Evolutionary conservation across 2,113 vertebrate genomes (phyloP).

Genomic region (Balaenoptera acutorostrata): DNA sequence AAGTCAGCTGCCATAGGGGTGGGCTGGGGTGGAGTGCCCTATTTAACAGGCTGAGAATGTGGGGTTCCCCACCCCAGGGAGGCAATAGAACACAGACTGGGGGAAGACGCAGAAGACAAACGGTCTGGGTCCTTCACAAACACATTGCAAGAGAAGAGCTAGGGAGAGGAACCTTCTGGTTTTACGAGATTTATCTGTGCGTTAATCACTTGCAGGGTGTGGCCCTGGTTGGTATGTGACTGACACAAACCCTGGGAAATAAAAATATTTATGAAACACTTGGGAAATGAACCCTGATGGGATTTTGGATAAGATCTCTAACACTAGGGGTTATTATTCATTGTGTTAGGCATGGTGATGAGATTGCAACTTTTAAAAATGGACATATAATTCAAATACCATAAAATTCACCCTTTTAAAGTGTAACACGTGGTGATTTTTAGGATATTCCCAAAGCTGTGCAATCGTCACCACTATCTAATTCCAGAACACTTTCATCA

Average conservation of each 20-base stretch:
- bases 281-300: not conserved
- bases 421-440: not conserved
- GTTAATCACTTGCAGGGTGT: not conserved
- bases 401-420: not conserved
- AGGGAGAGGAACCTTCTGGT: not conserved
- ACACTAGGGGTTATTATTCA: not conserved
- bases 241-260: not conserved
- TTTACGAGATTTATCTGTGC: not conserved
- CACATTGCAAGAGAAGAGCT: fast-evolving
- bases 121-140: not conserved
- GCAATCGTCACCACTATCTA: not conserved
- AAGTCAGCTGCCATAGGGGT: not conserved
- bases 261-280: not conserved
- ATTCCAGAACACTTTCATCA: not conserved
- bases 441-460: not conserved
- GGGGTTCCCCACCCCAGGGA: not conserved
- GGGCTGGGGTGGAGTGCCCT: not conserved
- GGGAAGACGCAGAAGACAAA: not conserved
- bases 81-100: not conserved
- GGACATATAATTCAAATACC: not conserved
- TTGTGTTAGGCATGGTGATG: not conserved
- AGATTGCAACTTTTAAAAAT: not conserved
- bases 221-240: not conserved
- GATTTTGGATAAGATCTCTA: not conserved
- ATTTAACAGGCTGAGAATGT: not conserved